These are phyloP conservation scores for Pipistrellus nathusii DNA, from an alignment of 2,797 vertebrate species.

Conservation along the genomic window DNA sequence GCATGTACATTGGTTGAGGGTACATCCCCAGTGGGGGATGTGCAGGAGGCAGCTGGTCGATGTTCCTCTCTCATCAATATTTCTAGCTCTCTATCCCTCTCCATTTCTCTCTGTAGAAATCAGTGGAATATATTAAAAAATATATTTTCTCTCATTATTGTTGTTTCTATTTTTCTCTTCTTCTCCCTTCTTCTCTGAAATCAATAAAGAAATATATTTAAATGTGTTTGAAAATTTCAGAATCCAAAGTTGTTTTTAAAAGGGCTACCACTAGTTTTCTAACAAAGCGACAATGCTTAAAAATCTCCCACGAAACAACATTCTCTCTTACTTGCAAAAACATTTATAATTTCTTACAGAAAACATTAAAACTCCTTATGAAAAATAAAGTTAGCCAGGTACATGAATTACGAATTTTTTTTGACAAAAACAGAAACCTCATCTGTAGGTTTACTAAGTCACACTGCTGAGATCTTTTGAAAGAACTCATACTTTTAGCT, in stretches of 20 bases:
- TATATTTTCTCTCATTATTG: too few relatives aligned
- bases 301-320: background rate
- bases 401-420: background rate
- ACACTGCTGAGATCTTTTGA: background rate
- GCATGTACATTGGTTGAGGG: too few relatives aligned
- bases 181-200: too few relatives aligned
- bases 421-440: background rate
- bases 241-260: constrained; percentile 45
- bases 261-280: background rate
- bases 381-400: background rate
- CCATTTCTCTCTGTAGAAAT: too few relatives aligned
- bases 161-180: too few relatives aligned
- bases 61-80: too few relatives aligned
- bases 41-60: too few relatives aligned
- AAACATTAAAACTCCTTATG: background rate
- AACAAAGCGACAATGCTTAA: background rate
- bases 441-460: background rate
- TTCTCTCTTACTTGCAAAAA: background rate
- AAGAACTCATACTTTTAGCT: background rate
- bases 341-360: background rate
- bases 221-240: constrained; percentile 30
- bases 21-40: too few relatives aligned
- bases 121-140: too few relatives aligned
- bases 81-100: too few relatives aligned
- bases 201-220: background rate